Conservation (phyloP, 2,113 vertebrate species). For the Mugil cephalus region DNA sequence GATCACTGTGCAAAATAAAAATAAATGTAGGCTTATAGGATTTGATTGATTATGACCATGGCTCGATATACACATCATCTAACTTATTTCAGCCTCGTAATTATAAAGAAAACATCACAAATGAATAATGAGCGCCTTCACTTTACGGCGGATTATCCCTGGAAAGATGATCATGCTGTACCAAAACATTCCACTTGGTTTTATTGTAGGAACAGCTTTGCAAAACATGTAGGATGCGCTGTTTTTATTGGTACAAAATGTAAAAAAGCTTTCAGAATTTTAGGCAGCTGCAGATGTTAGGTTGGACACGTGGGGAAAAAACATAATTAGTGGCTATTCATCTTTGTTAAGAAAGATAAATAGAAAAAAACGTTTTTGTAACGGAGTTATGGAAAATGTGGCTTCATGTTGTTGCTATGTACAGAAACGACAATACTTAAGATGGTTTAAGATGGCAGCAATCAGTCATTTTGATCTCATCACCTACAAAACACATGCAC, state of each 20-base stretch:
- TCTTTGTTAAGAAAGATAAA: conserved; percentile 7
- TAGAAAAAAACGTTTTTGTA: neutral
- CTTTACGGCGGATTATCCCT: too few species aligned
- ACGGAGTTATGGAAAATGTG: conserved; percentile 8
- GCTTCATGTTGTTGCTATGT: conserved; percentile 2
- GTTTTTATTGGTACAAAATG: neutral
- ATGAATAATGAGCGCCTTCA: too few species aligned
- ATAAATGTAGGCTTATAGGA: too few species aligned
- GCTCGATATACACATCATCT: too few species aligned
- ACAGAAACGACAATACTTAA: neutral
- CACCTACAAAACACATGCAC: neutral
- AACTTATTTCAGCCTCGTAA: too few species aligned
- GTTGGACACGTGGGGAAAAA: conserved; percentile 8
- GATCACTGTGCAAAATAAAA: too few species aligned
- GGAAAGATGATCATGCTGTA: too few species aligned
- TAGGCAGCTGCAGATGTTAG: conserved; percentile 10
- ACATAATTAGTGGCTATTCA: conserved; percentile 3
- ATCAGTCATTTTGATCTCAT: conserved; percentile 4
- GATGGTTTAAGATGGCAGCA: conserved; percentile 1
- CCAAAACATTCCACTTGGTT: too few species aligned
- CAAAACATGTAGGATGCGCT: neutral
- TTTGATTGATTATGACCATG: too few species aligned
- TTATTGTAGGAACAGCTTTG: too few species aligned
- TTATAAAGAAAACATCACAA: too few species aligned
- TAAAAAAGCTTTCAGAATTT: neutral